Base-by-base conservation (phyloP, 2,888 invertebrate species). In the Nomada fabriciana region DNA sequence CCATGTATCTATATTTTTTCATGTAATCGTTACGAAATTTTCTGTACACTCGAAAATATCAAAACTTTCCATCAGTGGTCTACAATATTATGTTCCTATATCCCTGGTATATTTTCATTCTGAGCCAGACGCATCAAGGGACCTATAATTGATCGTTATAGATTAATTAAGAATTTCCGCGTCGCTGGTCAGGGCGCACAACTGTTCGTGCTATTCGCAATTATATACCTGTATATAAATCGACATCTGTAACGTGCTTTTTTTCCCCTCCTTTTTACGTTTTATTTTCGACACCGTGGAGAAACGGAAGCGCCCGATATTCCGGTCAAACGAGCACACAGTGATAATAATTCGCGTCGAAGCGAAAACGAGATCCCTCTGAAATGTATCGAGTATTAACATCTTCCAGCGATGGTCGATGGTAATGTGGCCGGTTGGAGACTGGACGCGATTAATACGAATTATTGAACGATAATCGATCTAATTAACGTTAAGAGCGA, bases 101-200 rank as follows among this genome's bases (percentile, higher is more conserved):
- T 23, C 29, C 25, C 20, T 29, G 57, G 9, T 1, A 43, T n/a
- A 71, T 67, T 78, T 78, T 61, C 42, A 67, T 52, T 76, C 59
- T 15, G 15, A 2, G 52, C 18, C 13, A 10, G 50, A 29, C 63
- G 53, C 42, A 52, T n/a, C 2, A 7, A 13, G 25, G 71, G 57
- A 57, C 5, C 79, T 42, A 73, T 81, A 79, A 81, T 81, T 79
- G 81, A 67, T 79, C 68, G 79, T 81, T 81, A 79, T 53, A 43
- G 73, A 64, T 73, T 81, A 79, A 81, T 79, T 73, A 79, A 81
- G 79, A 57, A 53, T 69, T 60, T 73, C 59, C 55, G 79, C 73
- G 59, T 59, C 13, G 29, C 13, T 9, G 60, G 15, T 25, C 11
- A 20, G 29, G 7, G 25, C 23, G 20, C 43, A 11, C 5, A 50